Evolutionary conservation across 2,113 vertebrate genomes (phyloP), one percentile per base, ranked within the genome.

Genomic region (human (Homo sapiens)): DNA sequence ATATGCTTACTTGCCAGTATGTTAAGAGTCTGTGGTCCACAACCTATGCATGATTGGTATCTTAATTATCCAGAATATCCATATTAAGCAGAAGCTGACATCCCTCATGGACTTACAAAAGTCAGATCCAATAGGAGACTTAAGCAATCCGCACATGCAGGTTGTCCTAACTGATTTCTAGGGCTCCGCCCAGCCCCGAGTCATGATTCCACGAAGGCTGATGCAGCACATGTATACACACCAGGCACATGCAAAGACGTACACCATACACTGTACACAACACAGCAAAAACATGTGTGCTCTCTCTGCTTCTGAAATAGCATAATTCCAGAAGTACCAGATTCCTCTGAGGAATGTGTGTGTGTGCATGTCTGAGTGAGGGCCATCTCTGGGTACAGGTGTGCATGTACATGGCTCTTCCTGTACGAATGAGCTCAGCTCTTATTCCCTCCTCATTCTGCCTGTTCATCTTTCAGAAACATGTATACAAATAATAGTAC

Each of bases 321-420:
- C 27, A 35, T 16, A 17, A 2, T 32, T 45, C 40, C 64, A 50
- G 50, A 82, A 82, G 81, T 25, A 16, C n/a, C 8, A 5, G 57
- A 6, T 50, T 83, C 25, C 52, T 88, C 72, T 59, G 80, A 50
- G 59, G 32, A 48, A 2, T 3, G 6, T 30, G 32, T 8, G 2
- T 1, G 4, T 10, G 0, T n/a, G 55, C 0, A 1, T 27, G 83
- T 50, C 81, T 30, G 13, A 45, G 14, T 14, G 50, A 55, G 11
- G 22, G 30, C 45, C 1, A 0, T 35, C 61, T 91, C 82, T 8
- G 6, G 22, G 50, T 32, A 43, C 27, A 55, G 43, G 32, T 48
- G 25, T n/a, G n/a, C 64, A 57, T 3, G 0, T 20, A 2, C 3
- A 1, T 3, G 14, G n/a, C 20, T 83, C 61, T 95, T 61, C 73